Percentiles rank a stretch among this genome's conserved stretches.
phyloP scores from a whole-genome alignment of 2,113 vertebrate genomes.

The Callithrix jacchus region DNA sequence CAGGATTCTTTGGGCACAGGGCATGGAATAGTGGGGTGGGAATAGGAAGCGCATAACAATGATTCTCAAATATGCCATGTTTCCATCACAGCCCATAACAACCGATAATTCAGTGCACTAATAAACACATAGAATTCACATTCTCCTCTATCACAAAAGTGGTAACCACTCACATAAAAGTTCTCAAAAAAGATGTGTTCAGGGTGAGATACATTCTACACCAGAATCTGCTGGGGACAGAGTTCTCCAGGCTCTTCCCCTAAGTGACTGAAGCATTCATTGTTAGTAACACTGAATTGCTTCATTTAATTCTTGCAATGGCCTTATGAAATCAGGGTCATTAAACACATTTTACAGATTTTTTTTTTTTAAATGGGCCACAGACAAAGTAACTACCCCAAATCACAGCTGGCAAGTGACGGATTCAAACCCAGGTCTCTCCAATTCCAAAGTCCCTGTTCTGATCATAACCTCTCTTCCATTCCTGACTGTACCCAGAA shows the following conservation, averaged over 20 bases:
- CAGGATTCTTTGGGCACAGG: neutral
- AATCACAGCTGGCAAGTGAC: neutral
- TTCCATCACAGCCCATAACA: neutral
- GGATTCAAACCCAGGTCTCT: neutral
- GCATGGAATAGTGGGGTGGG: neutral
- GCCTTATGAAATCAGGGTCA: neutral
- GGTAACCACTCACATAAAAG: neutral
- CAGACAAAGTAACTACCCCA: constrained; percentile 21
- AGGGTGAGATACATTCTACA: neutral
- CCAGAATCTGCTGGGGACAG: neutral
- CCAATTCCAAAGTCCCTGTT: neutral
- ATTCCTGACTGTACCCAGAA: neutral
- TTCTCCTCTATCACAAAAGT: neutral
- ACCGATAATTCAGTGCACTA: neutral
- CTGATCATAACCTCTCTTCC: neutral
- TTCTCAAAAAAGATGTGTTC: neutral
- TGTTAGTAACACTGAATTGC: too few species aligned
- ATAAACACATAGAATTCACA: constrained; percentile 13
- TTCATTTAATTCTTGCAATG: neutral
- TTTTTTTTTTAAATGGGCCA: neutral
- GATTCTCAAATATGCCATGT: neutral
- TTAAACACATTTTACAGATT: constrained; percentile 38
- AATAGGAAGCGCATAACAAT: neutral
- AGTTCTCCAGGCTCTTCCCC: neutral
- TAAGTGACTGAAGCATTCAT: rapidly evolving